These are phyloP conservation scores for Peromyscus polionotus DNA, from an alignment of 2,113 vertebrate genomes.

Conservation along the genomic window DNA sequence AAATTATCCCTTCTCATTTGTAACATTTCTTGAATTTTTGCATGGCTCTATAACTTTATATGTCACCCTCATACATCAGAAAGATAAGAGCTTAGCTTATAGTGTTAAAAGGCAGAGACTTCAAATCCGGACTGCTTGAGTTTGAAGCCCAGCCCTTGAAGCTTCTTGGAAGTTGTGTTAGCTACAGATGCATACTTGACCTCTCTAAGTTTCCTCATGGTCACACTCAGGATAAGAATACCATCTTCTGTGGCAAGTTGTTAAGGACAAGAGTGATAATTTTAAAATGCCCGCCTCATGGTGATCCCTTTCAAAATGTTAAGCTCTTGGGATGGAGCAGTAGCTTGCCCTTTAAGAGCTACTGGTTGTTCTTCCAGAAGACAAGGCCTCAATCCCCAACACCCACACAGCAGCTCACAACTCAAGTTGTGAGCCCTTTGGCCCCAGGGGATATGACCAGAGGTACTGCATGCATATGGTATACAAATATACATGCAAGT, in stretches of 20 bases:
- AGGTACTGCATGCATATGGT: no score
- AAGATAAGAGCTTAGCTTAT: background rate
- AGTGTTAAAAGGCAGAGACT: background rate
- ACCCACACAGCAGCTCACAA: background rate
- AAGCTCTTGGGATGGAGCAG: background rate
- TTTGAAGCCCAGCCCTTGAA: background rate
- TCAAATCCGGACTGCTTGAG: background rate
- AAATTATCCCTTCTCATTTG: background rate
- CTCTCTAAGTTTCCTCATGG: background rate
- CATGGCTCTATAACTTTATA: background rate
- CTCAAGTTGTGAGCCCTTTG: background rate
- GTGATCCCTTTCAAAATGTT: background rate
- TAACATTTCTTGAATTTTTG: background rate
- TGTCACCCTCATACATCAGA: background rate
- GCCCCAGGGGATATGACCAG: background rate
- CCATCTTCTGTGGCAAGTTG: background rate
- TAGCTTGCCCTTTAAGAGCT: background rate
- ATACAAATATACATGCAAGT: background rate
- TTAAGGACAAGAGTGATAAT: background rate
- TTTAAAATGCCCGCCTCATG: background rate
- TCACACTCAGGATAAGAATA: background rate
- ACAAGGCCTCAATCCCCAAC: background rate
- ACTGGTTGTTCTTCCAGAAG: background rate
- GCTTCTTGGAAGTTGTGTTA: background rate
- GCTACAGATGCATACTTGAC: background rate